A percentile compares a stretch with the other conserved stretches of the same genome.
These are phyloP conservation scores for Omphaloscelis lunosa DNA, from an alignment of 2,888 invertebrate genomes.

Conservation along the genomic window DNA sequence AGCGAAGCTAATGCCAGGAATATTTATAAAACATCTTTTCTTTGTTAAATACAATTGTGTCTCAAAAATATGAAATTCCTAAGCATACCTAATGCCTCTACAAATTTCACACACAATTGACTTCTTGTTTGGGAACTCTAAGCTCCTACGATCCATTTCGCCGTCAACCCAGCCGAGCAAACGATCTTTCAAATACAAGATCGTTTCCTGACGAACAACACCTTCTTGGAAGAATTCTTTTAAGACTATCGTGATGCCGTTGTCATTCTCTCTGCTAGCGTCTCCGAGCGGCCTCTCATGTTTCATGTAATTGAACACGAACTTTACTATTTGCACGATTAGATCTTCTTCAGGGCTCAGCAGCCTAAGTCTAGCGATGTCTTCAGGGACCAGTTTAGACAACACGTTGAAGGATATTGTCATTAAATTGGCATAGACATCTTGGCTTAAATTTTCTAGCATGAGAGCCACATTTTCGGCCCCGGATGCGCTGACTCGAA, in stretches of 20 bases:
- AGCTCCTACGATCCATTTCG: conserved; percentile 75
- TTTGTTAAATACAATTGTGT: conserved; percentile 6
- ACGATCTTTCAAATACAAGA: conserved; percentile 79
- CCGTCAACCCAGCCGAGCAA: conserved; percentile 78
- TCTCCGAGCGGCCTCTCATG: conserved; percentile 83
- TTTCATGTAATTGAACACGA: conserved; percentile 86
- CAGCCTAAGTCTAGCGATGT: conserved; percentile 80
- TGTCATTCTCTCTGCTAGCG: conserved; percentile 76
- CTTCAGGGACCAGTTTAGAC: conserved; percentile 80
- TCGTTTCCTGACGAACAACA: conserved; percentile 80
- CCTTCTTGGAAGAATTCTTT: conserved; percentile 88
- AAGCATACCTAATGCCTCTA: conserved; percentile 80
- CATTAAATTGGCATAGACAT: conserved; percentile 83
- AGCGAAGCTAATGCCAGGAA: conserved; percentile 12
- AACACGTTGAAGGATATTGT: conserved; percentile 83
- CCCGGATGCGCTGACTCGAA: conserved; percentile 82
- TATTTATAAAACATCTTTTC: conserved; percentile 12
- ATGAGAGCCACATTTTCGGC: conserved; percentile 81
- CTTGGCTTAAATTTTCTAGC: conserved; percentile 82
- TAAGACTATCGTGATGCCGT: conserved; percentile 81
- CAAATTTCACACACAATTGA: conserved; percentile 80
- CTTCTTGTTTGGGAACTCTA: conserved; percentile 76
- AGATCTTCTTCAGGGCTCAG: conserved; percentile 86
- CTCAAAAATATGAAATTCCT: conserved; percentile 50
- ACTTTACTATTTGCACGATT: conserved; percentile 84